These are phyloP conservation scores for Ctenicera cuprea DNA, from an alignment of 2,888 invertebrate species.

Conservation along the genomic window DNA sequence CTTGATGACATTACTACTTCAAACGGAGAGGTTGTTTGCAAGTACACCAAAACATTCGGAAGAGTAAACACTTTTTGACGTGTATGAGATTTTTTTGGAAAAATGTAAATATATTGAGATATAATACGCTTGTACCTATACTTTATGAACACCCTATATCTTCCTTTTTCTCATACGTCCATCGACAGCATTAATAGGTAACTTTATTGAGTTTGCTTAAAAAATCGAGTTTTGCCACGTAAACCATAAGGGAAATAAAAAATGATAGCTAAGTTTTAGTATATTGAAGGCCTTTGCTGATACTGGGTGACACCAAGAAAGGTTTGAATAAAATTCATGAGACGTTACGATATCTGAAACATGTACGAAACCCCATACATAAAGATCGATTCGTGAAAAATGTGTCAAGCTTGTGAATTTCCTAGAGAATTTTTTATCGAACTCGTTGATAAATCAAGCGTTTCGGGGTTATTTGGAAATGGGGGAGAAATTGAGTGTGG, in stretches of 20 bases:
- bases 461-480: background rate
- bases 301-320: conserved; percentile 8
- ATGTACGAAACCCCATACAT: conserved; percentile 15
- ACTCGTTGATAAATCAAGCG: background rate
- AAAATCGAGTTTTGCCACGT: background rate
- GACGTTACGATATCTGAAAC: conserved; percentile 18
- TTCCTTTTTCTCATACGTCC: too few species aligned
- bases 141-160: too few species aligned
- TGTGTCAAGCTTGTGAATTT: conserved; percentile 17
- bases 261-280: conserved; percentile 1
- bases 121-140: too few species aligned
- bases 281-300: conserved; percentile 11
- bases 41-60: too few species aligned
- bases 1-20: too few species aligned
- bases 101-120: too few species aligned
- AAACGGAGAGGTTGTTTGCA: too few species aligned
- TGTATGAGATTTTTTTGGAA: too few species aligned
- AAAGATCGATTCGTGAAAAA: conserved; percentile 15
- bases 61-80: too few species aligned
- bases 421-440: conserved; percentile 5
- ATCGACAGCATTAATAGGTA: too few species aligned
- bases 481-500: background rate
- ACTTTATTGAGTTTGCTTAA: background rate
- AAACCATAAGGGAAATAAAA: conserved; percentile 1
- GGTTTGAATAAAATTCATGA: conserved; percentile 18